phyloP scores from a whole-genome alignment of 1,140 invertebrate species.

The Drosophila ficusphila region DNA sequence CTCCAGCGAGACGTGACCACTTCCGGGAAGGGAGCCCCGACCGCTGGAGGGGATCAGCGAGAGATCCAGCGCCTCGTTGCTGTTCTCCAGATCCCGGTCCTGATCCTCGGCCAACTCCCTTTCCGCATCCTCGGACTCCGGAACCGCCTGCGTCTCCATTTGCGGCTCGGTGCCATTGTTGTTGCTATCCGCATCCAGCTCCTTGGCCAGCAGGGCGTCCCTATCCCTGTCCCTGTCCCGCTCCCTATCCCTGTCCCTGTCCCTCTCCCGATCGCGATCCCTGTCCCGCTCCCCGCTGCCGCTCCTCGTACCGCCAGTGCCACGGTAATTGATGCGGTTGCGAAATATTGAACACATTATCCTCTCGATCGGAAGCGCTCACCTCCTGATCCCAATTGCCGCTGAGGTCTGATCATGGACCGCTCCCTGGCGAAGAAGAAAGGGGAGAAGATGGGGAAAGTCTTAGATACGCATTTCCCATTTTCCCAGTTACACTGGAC shows the following conservation, averaged over 20 bases:
- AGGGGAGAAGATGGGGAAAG: conserved; percentile 20
- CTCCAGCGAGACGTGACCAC: conserved; percentile 88
- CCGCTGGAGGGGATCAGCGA: conserved; percentile 67
- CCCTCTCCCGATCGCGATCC: conserved; percentile 6
- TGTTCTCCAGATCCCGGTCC: conserved; percentile 45
- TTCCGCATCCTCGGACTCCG: conserved; percentile 22
- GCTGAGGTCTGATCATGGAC: conserved; percentile 36
- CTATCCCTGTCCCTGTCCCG: conserved; percentile 3
- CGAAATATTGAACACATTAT: conserved; percentile 84
- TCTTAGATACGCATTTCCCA: conserved; percentile 42
- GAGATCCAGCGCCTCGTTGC: conserved; percentile 78
- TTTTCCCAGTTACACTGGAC: conserved; percentile 6
- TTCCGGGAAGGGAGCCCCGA: conserved; percentile 49
- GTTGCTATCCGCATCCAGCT: conserved; percentile 74
- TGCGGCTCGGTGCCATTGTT: conserved; percentile 58
- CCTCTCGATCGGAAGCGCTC: conserved; percentile 39
- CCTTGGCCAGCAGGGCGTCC: conserved; percentile 34
- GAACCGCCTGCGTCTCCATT: conserved; percentile 9
- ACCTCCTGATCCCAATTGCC: conserved; percentile 42
- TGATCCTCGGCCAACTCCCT: conserved; percentile 5
- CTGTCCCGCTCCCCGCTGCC: conserved; percentile 24
- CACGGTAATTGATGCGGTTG: conserved; percentile 82
- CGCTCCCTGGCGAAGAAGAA: conserved; percentile 33
- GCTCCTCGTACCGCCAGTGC: conserved; percentile 59
- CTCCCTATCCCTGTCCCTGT: conserved; percentile 10